Base-by-base conservation (phyloP, 2,888 invertebrate species). In the Lithodes maja region DNA sequence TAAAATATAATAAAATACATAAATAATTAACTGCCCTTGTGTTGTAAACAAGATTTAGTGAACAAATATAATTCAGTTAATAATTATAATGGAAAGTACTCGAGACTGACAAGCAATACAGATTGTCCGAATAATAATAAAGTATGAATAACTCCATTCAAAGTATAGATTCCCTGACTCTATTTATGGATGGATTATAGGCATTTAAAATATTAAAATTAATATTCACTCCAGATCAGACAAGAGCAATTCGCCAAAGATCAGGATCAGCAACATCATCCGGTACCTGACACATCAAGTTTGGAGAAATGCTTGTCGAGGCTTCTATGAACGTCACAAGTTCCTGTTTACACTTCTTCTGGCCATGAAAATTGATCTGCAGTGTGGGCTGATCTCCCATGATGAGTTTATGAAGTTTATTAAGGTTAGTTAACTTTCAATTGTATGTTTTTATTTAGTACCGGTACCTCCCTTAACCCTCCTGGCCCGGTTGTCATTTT, bases 381-480 rank as follows among this genome's bases (percentile, higher is more conserved):
- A 98, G 92, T 95, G 96, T 78, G 96, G 96, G 0, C 94, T 95
- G 71, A 97, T 99, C 91, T 96, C 96, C 0, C 97, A 97, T 92
- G 97, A 97, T 79, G 99, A 99, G 94, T 99, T 99, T 93, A 96
- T 97, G 95, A 96, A 97, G 0, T 98, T 99, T 92, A 98, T 99
- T 88, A 99, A 99, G 80, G 91, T 90, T 12, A n/a, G 71, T 17
- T 71, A n/a, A 71, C 17, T 71, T 71, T 71, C 71, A n/a, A 17
- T 71, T 71, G 3, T n/a, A 71, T n/a, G 12, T 71, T n/a, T 71
- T 9, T 71, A 12, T 61, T 9, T 5, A 61, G 61, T 12, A 61
- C 17, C 17, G 3, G 17, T 61, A 7, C 12, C 5, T 61, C 61
- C 12, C 5, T 61, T 61, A 33, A 33, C 33, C 33, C 33, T 33